These are phyloP conservation scores for Microcebus murinus DNA, from an alignment of 2,113 vertebrate genomes.

Conservation along the genomic window DNA sequence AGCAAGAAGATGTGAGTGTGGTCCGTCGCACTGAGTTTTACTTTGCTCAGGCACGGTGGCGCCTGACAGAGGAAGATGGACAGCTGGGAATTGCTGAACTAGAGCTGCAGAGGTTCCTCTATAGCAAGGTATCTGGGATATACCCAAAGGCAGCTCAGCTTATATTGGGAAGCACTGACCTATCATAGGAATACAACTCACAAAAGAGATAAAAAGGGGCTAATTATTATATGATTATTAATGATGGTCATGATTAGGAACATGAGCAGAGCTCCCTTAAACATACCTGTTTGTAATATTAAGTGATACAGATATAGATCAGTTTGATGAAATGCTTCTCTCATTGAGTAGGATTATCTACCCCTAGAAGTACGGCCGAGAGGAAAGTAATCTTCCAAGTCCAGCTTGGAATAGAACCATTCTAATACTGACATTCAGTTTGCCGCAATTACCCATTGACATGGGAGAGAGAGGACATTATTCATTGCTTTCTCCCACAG, in stretches of 20 bases:
- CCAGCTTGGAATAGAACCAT: neutral
- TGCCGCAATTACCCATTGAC: neutral
- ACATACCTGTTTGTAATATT: neutral
- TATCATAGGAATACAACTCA: constrained; percentile 15
- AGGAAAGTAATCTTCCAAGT: constrained; percentile 3
- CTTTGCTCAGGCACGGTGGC: constrained; percentile 98
- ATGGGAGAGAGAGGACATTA: neutral
- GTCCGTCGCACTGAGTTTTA: constrained; percentile 96
- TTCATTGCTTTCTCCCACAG: neutral
- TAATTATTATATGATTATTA: constrained; percentile 37
- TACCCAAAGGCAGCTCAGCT: neutral
- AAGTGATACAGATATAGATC: neutral
- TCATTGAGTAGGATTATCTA: constrained; percentile 21
- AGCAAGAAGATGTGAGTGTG: constrained; percentile 95
- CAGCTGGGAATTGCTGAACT: constrained; percentile 98
- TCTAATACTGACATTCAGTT: constrained; percentile 11
- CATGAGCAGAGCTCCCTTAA: constrained; percentile 36
- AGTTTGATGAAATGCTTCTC: constrained; percentile 11
- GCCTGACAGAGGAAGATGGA: constrained; percentile 97
- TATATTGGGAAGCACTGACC: neutral
- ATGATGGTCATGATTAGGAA: constrained; percentile 20
- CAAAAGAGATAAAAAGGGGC: neutral
- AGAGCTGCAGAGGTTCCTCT: constrained; percentile 97
- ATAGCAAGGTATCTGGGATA: constrained; percentile 93
- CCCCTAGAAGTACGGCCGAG: neutral